These are phyloP conservation scores for Eupristina koningsbergeri DNA, from an alignment of 1,140 invertebrate species.

Conservation along the genomic window DNA sequence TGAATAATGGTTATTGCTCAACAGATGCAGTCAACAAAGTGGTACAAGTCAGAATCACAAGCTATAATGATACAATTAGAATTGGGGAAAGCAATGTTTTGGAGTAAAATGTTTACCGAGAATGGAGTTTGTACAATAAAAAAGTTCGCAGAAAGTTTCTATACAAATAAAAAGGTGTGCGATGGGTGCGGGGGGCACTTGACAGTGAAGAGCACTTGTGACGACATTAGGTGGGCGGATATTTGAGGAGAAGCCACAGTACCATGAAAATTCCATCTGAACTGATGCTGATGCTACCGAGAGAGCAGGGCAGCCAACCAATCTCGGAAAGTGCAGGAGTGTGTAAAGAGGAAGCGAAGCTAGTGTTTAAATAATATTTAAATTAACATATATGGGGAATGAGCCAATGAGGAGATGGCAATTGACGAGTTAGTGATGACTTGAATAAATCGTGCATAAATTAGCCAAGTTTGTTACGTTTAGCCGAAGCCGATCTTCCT, in stretches of 20 bases:
- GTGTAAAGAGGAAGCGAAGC: not conserved
- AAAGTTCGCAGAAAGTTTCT: conserved; percentile 38
- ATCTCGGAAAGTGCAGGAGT: conserved; percentile 26
- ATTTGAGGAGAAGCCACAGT: conserved; percentile 37
- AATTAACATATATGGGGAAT: conserved; percentile 67
- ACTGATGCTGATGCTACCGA: not conserved
- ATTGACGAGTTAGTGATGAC: conserved; percentile 61
- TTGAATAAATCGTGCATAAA: conserved; percentile 29
- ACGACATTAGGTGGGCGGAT: conserved; percentile 60
- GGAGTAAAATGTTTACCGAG: conserved; percentile 23
- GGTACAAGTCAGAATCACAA: not conserved
- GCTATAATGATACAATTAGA: not conserved
- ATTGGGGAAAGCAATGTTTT: conserved; percentile 26
- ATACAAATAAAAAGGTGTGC: conserved; percentile 47
- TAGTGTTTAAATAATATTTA: conserved; percentile 62
- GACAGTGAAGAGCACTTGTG: conserved; percentile 52
- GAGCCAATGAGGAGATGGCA: conserved; percentile 70
- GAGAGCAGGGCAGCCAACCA: conserved; percentile 57
- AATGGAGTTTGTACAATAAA: conserved; percentile 36
- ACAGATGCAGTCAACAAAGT: too few species aligned
- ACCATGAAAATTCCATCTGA: not conserved
- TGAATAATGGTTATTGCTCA: too few species aligned
- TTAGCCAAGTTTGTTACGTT: conserved; percentile 26
- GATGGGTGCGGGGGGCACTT: conserved; percentile 41
- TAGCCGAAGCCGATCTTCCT: not conserved